These are phyloP conservation scores for Elmis aenea DNA, from an alignment of 2,888 invertebrate species.

Conservation along the genomic window DNA sequence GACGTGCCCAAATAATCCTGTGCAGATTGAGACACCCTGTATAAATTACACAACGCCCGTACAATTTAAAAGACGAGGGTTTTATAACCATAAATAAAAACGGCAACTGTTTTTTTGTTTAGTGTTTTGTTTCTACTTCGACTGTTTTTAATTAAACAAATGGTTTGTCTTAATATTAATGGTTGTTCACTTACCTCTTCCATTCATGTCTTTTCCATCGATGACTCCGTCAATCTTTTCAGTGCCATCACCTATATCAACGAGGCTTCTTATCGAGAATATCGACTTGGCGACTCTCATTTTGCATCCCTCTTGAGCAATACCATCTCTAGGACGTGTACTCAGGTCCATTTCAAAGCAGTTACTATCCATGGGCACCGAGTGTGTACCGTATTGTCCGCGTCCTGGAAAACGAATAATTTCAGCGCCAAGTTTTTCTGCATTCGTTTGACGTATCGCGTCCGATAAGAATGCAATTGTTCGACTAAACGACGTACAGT, in stretches of 20 bases:
- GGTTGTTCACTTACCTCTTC: no score
- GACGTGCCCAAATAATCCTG: no score
- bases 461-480: background rate
- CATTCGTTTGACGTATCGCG: no score
- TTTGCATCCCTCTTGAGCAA: conserved; percentile 43
- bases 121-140: no score
- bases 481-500: background rate
- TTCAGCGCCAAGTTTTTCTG: background rate
- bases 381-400: background rate
- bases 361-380: conserved; percentile 21
- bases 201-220: no score
- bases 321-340: conserved; percentile 44
- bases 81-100: no score
- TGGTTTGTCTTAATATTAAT: no score
- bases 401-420: background rate
- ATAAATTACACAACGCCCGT: no score
- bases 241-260: conserved; percentile 50
- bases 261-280: conserved; percentile 55
- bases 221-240: conserved; percentile 31
- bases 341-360: conserved; percentile 49
- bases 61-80: no score
- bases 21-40: no score
- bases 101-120: no score
- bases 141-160: no score
- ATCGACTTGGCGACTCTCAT: conserved; percentile 55